These are phyloP conservation scores for Acromyrmex heyeri DNA, from an alignment of 1,140 invertebrate genomes.

Conservation along the genomic window DNA sequence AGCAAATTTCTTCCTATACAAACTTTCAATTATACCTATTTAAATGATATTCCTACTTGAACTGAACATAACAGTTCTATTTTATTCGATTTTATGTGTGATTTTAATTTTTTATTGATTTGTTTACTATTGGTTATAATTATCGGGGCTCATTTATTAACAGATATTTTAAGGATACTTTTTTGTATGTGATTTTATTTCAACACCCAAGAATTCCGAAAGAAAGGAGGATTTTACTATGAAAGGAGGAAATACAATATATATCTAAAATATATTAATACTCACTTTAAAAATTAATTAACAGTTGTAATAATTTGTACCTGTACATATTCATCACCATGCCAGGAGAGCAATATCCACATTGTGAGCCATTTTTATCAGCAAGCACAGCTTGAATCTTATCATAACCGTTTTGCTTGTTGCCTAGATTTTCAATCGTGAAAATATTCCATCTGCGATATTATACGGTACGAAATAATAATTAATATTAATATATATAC, in stretches of 20 bases:
- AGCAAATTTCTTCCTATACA: not conserved
- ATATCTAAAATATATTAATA: not conserved
- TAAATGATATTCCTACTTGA: too few species aligned
- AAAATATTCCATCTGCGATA: conserved; percentile 90
- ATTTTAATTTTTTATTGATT: too few species aligned
- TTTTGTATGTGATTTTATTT: too few species aligned
- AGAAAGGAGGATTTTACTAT: too few species aligned
- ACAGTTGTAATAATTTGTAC: conserved; percentile 74
- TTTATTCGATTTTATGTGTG: not conserved
- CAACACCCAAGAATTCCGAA: too few species aligned
- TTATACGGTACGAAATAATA: not conserved
- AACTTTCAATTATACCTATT: too few species aligned
- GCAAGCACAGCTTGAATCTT: conserved; percentile 90
- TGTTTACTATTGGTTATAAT: too few species aligned
- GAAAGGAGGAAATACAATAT: not conserved
- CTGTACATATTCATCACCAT: conserved; percentile 96
- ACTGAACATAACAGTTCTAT: not conserved
- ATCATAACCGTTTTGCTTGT: conserved; percentile 90
- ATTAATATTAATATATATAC: not conserved
- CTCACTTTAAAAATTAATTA: not conserved
- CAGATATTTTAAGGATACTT: too few species aligned
- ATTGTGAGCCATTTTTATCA: conserved; percentile 92
- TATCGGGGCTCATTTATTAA: too few species aligned
- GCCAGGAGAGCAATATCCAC: conserved; percentile 93
- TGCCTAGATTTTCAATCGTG: conserved; percentile 93